These are phyloP conservation scores for Dynastes tityus DNA, from an alignment of 2,888 invertebrate species.

Conservation along the genomic window DNA sequence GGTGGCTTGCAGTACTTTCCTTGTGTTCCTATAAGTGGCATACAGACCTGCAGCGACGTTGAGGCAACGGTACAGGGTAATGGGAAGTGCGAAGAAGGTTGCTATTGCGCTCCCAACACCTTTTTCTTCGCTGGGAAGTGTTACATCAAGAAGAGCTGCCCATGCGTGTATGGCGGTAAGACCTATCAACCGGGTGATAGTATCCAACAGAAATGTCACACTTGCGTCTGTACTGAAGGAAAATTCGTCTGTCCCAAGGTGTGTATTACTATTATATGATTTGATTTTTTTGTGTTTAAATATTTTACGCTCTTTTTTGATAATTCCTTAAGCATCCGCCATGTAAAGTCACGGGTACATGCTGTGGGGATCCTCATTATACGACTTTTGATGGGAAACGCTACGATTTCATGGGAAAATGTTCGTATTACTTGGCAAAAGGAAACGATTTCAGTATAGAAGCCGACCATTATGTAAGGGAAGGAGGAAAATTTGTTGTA, in stretches of 20 bases:
- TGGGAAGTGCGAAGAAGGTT: conserved; percentile 30
- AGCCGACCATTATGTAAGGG: conserved; percentile 16
- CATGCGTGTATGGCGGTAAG: conserved; percentile 85
- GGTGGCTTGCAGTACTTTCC: not conserved
- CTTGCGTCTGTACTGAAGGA: conserved; percentile 80
- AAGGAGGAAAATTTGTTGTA: conserved; percentile 21
- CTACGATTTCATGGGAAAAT: conserved; percentile 43
- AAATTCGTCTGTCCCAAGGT: conserved; percentile 81
- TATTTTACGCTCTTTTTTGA: not conserved
- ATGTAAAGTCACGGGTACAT: not conserved
- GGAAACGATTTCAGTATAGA: conserved; percentile 32
- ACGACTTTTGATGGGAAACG: conserved; percentile 10
- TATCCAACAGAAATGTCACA: conserved; percentile 85
- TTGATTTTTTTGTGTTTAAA: not conserved
- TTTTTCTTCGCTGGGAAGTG: conserved; percentile 32
- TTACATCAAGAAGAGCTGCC: conserved; percentile 30
- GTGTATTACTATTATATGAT: not conserved
- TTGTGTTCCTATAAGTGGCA: conserved; percentile 28
- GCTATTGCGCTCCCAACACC: conserved; percentile 5
- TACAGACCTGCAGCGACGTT: conserved; percentile 15
- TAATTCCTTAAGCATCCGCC: not conserved
- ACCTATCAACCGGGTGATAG: conserved; percentile 81
- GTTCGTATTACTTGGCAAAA: conserved; percentile 33
- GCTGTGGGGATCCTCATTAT: conserved; percentile 21
- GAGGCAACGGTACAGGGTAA: not conserved